These are phyloP conservation scores for Heterodera filipjevi DNA, from an alignment of 2,888 invertebrate species.

Conservation along the genomic window DNA sequence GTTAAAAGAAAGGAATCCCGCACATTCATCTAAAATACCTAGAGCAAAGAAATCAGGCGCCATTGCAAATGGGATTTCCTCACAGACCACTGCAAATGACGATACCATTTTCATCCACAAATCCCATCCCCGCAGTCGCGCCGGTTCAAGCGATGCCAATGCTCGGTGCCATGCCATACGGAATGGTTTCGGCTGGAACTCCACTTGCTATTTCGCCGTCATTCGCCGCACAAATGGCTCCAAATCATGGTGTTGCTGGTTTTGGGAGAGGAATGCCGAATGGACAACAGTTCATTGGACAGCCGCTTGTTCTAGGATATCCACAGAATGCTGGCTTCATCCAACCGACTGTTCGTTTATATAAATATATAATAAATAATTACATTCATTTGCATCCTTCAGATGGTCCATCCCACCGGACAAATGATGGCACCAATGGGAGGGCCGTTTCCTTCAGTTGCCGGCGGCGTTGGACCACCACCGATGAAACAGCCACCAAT, in stretches of 20 bases:
- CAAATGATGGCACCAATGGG: conserved; percentile 14
- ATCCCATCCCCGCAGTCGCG: conserved; percentile 11
- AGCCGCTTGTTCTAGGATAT: conserved; percentile 23
- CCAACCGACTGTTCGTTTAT: conserved; percentile 6
- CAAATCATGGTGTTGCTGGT: conserved; percentile 36
- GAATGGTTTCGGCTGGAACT: conserved; percentile 19
- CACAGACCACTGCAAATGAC: conserved; percentile 5
- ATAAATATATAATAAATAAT: too few species aligned
- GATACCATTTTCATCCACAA: conserved; percentile 2
- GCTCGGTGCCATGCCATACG: conserved; percentile 14
- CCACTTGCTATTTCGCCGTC: conserved; percentile 9
- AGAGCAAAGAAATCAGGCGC: conserved; percentile 4
- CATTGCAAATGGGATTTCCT: conserved; percentile 9
- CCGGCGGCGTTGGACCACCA: conserved; percentile 2
- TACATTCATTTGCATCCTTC: too few species aligned
- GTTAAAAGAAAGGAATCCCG: not conserved
- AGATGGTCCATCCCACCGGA: not conserved
- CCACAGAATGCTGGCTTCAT: conserved; percentile 22
- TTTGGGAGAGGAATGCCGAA: conserved; percentile 26
- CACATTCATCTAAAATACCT: not conserved
- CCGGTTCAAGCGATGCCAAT: conserved; percentile 5
- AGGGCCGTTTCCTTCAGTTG: not conserved
- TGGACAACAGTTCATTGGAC: conserved; percentile 26
- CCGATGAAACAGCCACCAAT: conserved; percentile 14
- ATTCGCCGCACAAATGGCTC: conserved; percentile 23